A percentile compares a stretch with the other conserved stretches of the same genome.
phyloP scores from a whole-genome alignment of 64 coral and sea anemone genomes.

The Montipora foliosa region DNA sequence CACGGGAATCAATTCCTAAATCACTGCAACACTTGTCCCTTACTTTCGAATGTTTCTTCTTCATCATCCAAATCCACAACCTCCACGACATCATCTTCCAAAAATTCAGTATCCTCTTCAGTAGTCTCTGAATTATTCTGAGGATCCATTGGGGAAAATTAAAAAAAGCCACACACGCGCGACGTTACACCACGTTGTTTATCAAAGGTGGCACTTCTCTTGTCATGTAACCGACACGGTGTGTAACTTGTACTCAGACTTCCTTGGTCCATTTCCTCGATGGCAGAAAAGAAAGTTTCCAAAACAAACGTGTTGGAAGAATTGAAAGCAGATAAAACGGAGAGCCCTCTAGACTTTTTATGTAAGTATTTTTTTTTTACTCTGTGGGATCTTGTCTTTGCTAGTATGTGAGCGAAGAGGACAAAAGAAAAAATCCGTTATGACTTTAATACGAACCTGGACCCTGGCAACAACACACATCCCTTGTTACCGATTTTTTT shows the following conservation, averaged over 20 bases:
- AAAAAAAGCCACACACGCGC: no score
- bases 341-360: constrained; percentile 89
- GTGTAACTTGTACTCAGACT: constrained; percentile 11
- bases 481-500: no score
- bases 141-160: constrained; percentile 61
- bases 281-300: constrained; percentile 93
- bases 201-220: neutral
- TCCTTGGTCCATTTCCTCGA: neutral
- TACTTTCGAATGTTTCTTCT: constrained; percentile 40
- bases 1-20: no score
- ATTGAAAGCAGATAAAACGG: constrained; percentile 85
- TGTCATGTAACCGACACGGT: neutral
- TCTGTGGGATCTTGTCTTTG: no score
- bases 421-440: no score
- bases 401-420: no score
- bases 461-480: no score
- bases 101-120: constrained; percentile 64
- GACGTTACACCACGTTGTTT: neutral
- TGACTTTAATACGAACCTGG: no score
- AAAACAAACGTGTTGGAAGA: constrained; percentile 84
- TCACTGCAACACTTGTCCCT: no score
- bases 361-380: constrained; percentile 48
- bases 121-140: constrained; percentile 35
- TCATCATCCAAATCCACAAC: constrained; percentile 81
- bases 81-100: constrained; percentile 88